These are phyloP conservation scores for Canis aureus DNA, from an alignment of 2,113 vertebrate species.

Conservation along the genomic window DNA sequence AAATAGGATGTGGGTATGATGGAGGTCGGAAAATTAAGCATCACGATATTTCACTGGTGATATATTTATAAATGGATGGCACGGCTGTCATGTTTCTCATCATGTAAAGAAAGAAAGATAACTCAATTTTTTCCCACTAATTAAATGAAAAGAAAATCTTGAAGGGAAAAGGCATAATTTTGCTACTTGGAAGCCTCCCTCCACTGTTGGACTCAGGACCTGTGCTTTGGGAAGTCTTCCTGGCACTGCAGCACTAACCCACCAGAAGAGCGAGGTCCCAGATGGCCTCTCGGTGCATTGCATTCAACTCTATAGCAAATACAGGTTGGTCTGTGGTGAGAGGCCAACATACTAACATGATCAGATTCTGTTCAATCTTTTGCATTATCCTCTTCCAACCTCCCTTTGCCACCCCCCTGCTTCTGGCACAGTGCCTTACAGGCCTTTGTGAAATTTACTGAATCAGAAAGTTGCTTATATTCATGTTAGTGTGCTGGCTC, in stretches of 20 bases:
- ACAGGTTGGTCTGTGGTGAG: background rate
- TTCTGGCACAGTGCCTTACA: too few relatives aligned
- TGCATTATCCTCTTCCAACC: too few relatives aligned
- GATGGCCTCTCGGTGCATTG: background rate
- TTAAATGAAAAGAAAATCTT: background rate
- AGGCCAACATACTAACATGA: background rate
- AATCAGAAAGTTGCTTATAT: too few relatives aligned
- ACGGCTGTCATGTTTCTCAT: background rate
- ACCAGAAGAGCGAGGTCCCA: background rate
- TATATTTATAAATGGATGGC: conserved; percentile 13
- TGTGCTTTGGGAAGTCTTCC: background rate
- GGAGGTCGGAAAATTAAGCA: conserved; percentile 7
- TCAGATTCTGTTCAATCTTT: too few relatives aligned
- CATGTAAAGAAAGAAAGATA: background rate
- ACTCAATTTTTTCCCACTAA: background rate
- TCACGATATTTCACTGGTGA: background rate
- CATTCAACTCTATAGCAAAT: background rate
- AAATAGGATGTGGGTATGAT: background rate
- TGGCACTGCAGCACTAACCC: background rate
- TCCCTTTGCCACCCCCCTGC: too few relatives aligned
- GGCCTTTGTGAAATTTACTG: too few relatives aligned
- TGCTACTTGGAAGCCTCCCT: background rate
- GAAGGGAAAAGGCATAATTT: background rate
- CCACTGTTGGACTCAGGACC: background rate
- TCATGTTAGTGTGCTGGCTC: background rate